Conservation (phyloP, 2,888 invertebrate species). For the Mongoloraphidia duomilia region DNA sequence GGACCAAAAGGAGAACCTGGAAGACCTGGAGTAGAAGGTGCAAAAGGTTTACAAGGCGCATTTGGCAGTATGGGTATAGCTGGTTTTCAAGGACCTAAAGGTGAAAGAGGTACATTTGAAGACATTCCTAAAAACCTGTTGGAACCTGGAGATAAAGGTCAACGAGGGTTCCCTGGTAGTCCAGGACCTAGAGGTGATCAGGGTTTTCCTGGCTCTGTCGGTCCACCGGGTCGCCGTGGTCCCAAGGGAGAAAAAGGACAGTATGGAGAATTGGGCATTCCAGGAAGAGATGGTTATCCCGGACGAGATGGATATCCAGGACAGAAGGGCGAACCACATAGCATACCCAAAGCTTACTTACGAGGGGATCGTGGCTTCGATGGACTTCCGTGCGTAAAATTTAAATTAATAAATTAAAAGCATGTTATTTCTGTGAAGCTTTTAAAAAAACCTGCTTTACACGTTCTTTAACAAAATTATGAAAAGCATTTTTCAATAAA, state of each 20-base stretch:
- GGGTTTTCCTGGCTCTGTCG: conserved; percentile 23
- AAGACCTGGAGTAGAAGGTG: conserved; percentile 28
- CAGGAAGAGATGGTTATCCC: conserved; percentile 27
- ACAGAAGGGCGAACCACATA: conserved; percentile 40
- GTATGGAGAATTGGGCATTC: conserved; percentile 22
- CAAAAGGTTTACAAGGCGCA: conserved; percentile 27
- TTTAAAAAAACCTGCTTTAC: too few relatives aligned
- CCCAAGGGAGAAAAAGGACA: conserved; percentile 38
- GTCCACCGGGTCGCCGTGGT: conserved; percentile 33
- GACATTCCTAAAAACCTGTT: conserved; percentile 21
- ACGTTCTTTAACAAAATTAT: neutral
- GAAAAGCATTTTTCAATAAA: neutral
- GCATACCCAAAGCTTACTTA: conserved; percentile 31
- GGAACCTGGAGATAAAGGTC: conserved; percentile 25
- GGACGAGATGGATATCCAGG: conserved; percentile 33
- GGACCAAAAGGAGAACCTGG: conserved; percentile 34
- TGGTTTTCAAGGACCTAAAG: conserved; percentile 33
- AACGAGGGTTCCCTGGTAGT: conserved; percentile 28
- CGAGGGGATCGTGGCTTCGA: conserved; percentile 34
- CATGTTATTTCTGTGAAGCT: too few relatives aligned
- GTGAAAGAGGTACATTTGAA: conserved; percentile 26
- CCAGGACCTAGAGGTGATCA: conserved; percentile 18
- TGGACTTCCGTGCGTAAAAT: conserved; percentile 25
- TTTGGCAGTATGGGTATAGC: conserved; percentile 30
- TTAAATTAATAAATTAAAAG: neutral